Evolutionary conservation across 2,888 invertebrate genomes (phyloP), one percentile per base, ranked within the genome.

Genomic region (Erannis defoliaria): DNA sequence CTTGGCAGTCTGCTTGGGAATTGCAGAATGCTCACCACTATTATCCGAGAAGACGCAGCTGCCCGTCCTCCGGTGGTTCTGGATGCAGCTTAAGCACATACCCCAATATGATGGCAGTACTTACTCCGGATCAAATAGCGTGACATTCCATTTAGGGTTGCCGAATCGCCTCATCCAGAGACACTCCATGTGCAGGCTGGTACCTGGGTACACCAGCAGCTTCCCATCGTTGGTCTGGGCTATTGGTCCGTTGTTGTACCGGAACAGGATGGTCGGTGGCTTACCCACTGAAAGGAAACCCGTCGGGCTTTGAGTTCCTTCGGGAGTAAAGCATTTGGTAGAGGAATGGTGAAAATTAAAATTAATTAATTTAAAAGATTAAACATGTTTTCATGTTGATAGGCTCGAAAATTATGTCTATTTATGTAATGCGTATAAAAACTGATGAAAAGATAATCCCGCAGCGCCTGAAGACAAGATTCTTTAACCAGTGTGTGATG

Each of bases 191-290:
- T 97, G 97, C 31, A 97, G 90, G 14, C 96, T 96, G 0, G 97
- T 96, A 0, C 97, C 97, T 0, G 97, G 97, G 85, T 97, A 97
- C 0, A 97, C 97, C 60, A 97, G 95, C 48, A 97, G 91, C 70
- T 96, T 96, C 1, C 97, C 97, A 74, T 97, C 97, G 71, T 97
- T 97, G 45, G 96, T 97, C 86, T 97, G 97, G 0, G 97, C 97
- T 55, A 97, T 97, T 0, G 97, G 97, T 0, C 97, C 97, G 38
- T 95, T 93, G 62, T 96, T 95, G 80, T 97, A 96, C 0, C 97
- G 94, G 84, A 97, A 97, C 48, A 97, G 88, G 68, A 97, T 96
- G 0, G 97, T 97, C 0, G 97, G 97, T 0, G 97, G 95, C 81
- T 97, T 97, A 78, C 97, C 97, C 96, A 97, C 96, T 96, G 81